Evolutionary conservation across 2,113 vertebrate genomes (phyloP), one percentile per base, ranked within the genome.

Genomic region (Tragulus kanchil): DNA sequence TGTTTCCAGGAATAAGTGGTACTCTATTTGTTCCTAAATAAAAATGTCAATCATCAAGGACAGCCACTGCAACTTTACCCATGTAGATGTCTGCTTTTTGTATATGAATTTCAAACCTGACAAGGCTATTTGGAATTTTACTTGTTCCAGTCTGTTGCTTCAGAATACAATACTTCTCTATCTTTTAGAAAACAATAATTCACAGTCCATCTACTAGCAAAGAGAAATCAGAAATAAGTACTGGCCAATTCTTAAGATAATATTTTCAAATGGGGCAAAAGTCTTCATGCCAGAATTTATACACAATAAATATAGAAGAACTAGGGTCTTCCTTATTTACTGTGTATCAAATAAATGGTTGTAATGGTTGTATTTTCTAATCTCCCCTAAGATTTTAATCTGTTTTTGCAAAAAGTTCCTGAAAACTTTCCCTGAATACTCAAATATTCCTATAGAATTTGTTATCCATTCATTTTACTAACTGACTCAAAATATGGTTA

Each of bases 41-140:
- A 89, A 97, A 97, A 94, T 89, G 52, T 42, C 78, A 75, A 16
- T 96, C 36, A 89, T 78, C 90, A 95, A 95, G 28, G 17, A 93
- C 0, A 86, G 61, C 16, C 17, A 58, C 58, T 95, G 25, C 4
- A 62, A 73, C 6, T 91, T 85, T 89, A 91, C 6, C 26, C 19
- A 79, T 10, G n/a, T 86, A 61, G 58, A 75, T 50, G 13, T 87
- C 48, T 75, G 31, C 8, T 75, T 95, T 88, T 91, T 89, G 36
- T 75, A 50, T 67, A 36, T 15, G 14, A 94, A 73, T 77, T n/a
- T 88, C 61, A 69, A 79, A 52, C 11, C 52, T 81, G 23, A 77
- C 17, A 71, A 88, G 69, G 28, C 45, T 93, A 56, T 93, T 94
- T 87, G 59, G 19, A 89, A 85, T 4, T 31, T 83, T 42, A 52